Evolutionary conservation across 2,113 vertebrate species (phyloP), one percentile per base, ranked within the genome.

Genomic region (Baryphthengus martii): DNA sequence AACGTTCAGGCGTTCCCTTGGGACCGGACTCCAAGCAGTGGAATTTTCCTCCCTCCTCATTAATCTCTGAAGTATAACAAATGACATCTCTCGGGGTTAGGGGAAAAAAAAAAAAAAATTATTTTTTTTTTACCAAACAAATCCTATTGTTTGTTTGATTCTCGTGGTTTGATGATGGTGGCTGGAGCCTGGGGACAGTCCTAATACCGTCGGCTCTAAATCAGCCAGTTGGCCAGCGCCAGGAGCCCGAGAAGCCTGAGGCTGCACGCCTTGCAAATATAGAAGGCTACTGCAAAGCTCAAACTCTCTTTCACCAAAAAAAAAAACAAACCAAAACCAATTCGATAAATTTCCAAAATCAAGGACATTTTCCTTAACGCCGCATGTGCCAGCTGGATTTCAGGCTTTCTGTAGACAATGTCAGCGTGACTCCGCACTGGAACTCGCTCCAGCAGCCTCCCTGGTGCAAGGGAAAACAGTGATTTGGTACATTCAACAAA

Each of bases 91-190:
- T 59, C 50, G 52, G 63, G 33, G 67, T 8, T 77, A 65, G 59
- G 79, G 79, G 93, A 94, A 70, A 20, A n/a, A n/a, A n/a, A n/a
- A n/a, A n/a, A n/a, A n/a, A n/a, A n/a, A n/a, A n/a, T n/a, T n/a
- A n/a, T n/a, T 63, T 28, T 8, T 39, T 49, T 68, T 29, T 37
- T 55, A 66, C 78, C 75, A 56, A 83, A 74, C 59, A 66, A 91
- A 73, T 47, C 39, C 75, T 66, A 85, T 90, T 95, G 93, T 97
- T 91, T 62, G 67, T 24, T 52, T 47, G 55, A 85, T 86, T 88
- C 93, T 85, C 67, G 88, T 7, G 85, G 93, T 95, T 95, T 94
- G 55, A 18, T 11, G 35, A 59, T 9, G 72, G 67, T 88, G 85
- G 91, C 82, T 96, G 75, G 50, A 76, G 67, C 17, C 4, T 68